Evolutionary conservation across 2,797 vertebrate species (phyloP).

Genomic region (Helostoma temminkii): DNA sequence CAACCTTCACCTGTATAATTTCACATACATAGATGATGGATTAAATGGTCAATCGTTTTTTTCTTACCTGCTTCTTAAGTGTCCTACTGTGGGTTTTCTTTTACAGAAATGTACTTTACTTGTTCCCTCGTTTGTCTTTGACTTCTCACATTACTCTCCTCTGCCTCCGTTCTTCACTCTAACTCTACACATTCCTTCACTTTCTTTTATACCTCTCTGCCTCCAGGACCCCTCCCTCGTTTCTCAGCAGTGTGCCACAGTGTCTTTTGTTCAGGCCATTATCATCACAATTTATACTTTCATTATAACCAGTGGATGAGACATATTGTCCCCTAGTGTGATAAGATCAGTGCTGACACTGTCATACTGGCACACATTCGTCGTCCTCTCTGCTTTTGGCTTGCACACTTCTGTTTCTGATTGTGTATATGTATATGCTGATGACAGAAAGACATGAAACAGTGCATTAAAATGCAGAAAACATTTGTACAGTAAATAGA

Average conservation of each 20-base stretch:
- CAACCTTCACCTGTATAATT: neutral
- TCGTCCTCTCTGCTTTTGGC: conserved; percentile 13
- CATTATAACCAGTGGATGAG: conserved; percentile 44
- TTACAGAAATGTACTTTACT: conserved; percentile 17
- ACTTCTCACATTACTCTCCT: conserved; percentile 55
- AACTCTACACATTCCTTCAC: conserved; percentile 51
- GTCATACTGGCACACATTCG: conserved; percentile 35
- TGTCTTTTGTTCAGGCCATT: conserved; percentile 53
- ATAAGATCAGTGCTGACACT: conserved; percentile 37
- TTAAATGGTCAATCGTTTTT: neutral
- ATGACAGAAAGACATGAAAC: neutral
- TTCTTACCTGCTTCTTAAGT: conserved; percentile 64
- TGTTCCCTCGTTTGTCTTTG: conserved; percentile 23
- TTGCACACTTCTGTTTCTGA: neutral
- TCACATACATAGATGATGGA: neutral
- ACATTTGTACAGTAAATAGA: too few species aligned
- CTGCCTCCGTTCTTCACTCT: conserved; percentile 54
- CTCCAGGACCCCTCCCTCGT: conserved; percentile 56
- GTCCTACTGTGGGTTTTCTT: conserved; percentile 5
- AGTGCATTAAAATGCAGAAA: too few species aligned
- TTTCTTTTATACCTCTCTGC: conserved; percentile 66
- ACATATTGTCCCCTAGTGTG: conserved; percentile 8
- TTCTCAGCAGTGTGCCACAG: conserved; percentile 42
- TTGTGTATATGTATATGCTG: neutral
- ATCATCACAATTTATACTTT: conserved; percentile 47